These are phyloP conservation scores for Perca schrenkii DNA, from an alignment of 2,113 vertebrate species.

Conservation along the genomic window DNA sequence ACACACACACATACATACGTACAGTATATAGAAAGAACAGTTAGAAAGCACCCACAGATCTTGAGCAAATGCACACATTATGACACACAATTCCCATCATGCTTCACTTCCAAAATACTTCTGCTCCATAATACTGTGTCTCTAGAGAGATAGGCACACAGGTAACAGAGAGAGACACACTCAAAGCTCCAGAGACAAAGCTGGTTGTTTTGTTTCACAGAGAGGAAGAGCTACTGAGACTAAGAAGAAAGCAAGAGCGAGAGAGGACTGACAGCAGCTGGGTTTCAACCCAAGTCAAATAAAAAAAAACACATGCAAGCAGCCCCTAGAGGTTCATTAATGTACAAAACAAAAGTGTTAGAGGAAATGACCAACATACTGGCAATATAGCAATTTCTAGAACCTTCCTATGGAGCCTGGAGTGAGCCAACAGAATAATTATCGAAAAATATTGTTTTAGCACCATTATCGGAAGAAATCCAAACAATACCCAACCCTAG, in stretches of 20 bases:
- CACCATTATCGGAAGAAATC: too few relatives aligned
- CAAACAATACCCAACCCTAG: too few relatives aligned
- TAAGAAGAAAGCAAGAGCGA: neutral
- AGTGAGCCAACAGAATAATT: neutral
- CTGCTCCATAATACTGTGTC: constrained; percentile 5
- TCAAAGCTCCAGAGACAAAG: neutral
- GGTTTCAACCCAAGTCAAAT: neutral
- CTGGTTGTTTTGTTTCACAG: neutral
- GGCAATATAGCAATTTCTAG: neutral
- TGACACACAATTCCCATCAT: constrained; percentile 7
- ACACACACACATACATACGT: neutral
- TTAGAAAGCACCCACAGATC: neutral
- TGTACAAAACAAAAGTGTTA: neutral
- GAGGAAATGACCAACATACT: neutral
- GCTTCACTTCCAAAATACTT: constrained; percentile 21
- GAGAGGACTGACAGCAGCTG: neutral
- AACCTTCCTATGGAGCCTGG: neutral
- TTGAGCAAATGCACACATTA: neutral
- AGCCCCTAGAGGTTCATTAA: neutral
- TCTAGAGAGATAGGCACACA: constrained; percentile 13
- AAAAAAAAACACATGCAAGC: neutral
- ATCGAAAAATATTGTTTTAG: neutral
- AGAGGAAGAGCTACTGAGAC: neutral
- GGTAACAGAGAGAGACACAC: neutral
- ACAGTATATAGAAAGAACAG: neutral